These are phyloP conservation scores for Sylvia atricapilla DNA, from an alignment of 2,113 vertebrate genomes.

Conservation along the genomic window DNA sequence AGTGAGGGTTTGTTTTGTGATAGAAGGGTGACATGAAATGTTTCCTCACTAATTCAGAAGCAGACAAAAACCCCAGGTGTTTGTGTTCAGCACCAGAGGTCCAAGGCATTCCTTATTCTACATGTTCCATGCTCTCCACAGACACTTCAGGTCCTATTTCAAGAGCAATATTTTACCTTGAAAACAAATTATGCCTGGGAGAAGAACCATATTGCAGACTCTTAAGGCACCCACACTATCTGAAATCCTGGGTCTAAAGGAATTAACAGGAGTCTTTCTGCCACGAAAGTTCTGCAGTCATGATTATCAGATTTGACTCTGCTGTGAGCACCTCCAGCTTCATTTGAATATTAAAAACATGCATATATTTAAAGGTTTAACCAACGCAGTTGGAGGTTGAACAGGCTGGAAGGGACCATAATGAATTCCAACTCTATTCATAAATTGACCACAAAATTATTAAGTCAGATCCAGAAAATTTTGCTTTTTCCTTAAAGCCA, in stretches of 20 bases:
- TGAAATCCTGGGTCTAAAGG: not conserved
- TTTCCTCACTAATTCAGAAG: not conserved
- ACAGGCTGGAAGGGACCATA: not conserved
- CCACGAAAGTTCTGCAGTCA: not conserved
- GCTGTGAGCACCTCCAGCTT: not conserved
- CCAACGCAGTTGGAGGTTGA: not conserved
- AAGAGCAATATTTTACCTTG: constrained; percentile 4
- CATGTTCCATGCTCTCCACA: not conserved
- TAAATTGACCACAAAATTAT: not conserved
- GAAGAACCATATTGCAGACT: not conserved
- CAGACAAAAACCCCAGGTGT: not conserved
- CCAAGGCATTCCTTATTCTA: not conserved
- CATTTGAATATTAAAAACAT: not conserved
- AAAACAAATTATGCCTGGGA: not conserved
- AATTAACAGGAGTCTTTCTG: not conserved
- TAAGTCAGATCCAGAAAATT: not conserved
- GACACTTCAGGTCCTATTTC: not conserved
- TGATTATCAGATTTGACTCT: not conserved
- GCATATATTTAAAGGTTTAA: not conserved
- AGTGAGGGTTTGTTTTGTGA: not conserved
- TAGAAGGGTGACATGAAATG: not conserved
- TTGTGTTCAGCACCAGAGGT: not conserved
- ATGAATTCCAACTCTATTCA: not conserved
- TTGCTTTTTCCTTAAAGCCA: not conserved
- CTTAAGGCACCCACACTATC: not conserved